A percentile compares a stretch with the other conserved stretches of the same genome.
Evolutionary conservation across 2,888 invertebrate species (phyloP).

Genomic region (Eupeodes latifasciatus): DNA sequence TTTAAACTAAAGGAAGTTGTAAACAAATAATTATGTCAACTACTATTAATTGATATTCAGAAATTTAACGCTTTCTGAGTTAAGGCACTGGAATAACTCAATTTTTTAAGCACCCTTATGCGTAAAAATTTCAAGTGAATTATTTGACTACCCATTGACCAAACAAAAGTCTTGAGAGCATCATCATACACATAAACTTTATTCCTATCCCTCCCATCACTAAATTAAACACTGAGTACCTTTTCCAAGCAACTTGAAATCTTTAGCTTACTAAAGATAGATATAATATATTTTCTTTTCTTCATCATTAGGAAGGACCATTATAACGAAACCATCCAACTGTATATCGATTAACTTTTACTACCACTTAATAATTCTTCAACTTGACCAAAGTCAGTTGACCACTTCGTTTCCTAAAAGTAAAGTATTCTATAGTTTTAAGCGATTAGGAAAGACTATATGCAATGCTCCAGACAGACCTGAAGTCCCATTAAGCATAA

Average conservation of each 20-base stretch:
- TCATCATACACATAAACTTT: background rate
- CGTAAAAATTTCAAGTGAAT: background rate
- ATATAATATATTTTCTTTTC: background rate
- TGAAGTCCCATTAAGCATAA: slow-evolving; percentile 62
- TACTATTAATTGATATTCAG: too few relatives aligned
- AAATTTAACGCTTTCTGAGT: background rate
- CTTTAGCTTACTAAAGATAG: background rate
- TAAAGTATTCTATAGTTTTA: background rate
- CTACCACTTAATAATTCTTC: slow-evolving; percentile 18
- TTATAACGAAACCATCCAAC: slow-evolving; percentile 13
- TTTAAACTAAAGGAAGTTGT: too few relatives aligned
- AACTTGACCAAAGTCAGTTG: slow-evolving; percentile 8
- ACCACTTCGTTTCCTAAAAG: slow-evolving; percentile 18
- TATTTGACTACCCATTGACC: background rate
- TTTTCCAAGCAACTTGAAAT: background rate
- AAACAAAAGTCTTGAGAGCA: background rate
- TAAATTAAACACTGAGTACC: background rate
- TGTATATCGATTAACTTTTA: slow-evolving; percentile 29
- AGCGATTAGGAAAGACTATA: slow-evolving; percentile 18
- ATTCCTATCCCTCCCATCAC: background rate
- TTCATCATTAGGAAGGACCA: background rate
- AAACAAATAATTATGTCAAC: too few relatives aligned
- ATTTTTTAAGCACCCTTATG: background rate
- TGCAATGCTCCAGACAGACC: slow-evolving; percentile 11
- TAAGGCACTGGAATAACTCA: background rate